Conservation (phyloP, 1,140 invertebrate species). For the Drosophila lini region DNA sequence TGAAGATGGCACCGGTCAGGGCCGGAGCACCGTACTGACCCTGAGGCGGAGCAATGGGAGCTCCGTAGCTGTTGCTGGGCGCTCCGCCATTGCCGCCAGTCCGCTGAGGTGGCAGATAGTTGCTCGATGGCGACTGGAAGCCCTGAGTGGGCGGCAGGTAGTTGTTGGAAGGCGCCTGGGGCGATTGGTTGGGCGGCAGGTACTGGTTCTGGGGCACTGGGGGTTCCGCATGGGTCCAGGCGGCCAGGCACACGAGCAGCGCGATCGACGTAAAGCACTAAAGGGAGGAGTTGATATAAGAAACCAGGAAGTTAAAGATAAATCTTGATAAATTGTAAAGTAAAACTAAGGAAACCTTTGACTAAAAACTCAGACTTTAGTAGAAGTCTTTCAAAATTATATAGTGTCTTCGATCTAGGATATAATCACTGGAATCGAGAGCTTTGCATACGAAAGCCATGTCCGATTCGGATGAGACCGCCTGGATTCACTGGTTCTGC, state of each 20-base stretch:
- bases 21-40: conserved; percentile 84
- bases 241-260: conserved; percentile 75
- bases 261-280: conserved; percentile 83
- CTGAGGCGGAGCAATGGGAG: conserved; percentile 78
- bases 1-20: conserved; percentile 85
- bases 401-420: not conserved
- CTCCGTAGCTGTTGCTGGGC: conserved; percentile 84
- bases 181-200: conserved; percentile 85
- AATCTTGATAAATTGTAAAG: not conserved
- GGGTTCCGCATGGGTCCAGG: conserved; percentile 83
- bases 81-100: conserved; percentile 50
- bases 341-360: not conserved
- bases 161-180: conserved; percentile 75
- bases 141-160: conserved; percentile 78
- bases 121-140: conserved; percentile 73
- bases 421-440: not conserved
- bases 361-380: not conserved
- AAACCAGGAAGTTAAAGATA: too few species aligned
- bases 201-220: conserved; percentile 86
- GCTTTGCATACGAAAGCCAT: conserved; percentile 26
- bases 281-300: not conserved
- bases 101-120: conserved; percentile 79
- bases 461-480: conserved; percentile 63
- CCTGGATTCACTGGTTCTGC: conserved; percentile 75
- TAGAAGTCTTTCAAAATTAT: conserved; percentile 8